Evolutionary conservation across 2,888 invertebrate genomes (phyloP), one percentile per base, ranked within the genome.

Genomic region (Monochamus alternatus): DNA sequence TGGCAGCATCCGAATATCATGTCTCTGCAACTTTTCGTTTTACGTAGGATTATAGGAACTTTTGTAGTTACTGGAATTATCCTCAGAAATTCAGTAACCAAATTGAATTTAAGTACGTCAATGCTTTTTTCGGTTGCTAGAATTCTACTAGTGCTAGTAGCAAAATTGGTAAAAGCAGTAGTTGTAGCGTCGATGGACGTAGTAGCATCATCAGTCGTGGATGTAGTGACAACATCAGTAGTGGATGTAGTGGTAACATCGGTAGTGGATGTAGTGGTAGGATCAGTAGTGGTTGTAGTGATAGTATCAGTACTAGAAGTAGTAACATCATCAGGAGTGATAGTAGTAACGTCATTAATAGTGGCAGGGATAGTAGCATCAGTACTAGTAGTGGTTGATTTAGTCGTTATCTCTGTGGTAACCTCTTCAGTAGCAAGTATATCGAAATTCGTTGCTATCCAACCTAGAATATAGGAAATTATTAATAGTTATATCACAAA

Each of bases 1-100:
- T 68, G 59, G 43, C 77, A 79, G 55, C 79, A 78, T 14, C 79
- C 79, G 47, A 68, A 78, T 5, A 5, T 43, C n/a, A 71, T 64
- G 9, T 75, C 66, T 5, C 58, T 52, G 62, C 76, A 78, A n/a
- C 74, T 74, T 38, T 67, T 65, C 9, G 51, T 55, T 14, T 5
- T 59, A 51, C 47, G 65, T 10, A 66, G 58, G 14, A 66, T 75
- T 67, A 74, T 76, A 4, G 75, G 55, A 55, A 14, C n/a, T 55
- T 14, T 75, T 47, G 72, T 43, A 55, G 55, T 22, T 59, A 38
- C 7, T 14, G 64, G 65, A 1, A 72, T 71, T 43, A 64, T 38
- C 38, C 7, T 30, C 51, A 7, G 51, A 22, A 22, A 22, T 22
- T 64, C 31, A 38, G 38, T 52, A 12, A 31, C 44, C 30, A 68